Percentiles rank a stretch among this genome's conserved stretches.
Conservation (phyloP, 2,888 invertebrate species). For the Lamproptera curius region DNA sequence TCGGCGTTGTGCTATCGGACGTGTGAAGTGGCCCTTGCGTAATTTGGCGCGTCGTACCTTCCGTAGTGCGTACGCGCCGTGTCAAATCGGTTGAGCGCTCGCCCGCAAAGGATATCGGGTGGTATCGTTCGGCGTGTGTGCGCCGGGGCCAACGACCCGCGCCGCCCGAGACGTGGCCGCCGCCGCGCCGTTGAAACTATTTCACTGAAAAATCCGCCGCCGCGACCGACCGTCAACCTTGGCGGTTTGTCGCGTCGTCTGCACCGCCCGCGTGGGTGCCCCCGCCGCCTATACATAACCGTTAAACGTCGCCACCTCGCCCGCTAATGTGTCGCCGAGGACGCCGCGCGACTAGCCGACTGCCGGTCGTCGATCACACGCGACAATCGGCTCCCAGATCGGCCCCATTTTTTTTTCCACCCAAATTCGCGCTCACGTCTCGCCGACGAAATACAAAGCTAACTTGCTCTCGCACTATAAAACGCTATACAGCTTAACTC, state of each 20-base stretch:
- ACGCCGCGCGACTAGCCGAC: no score
- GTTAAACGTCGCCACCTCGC: conserved; percentile 65
- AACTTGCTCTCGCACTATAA: no score
- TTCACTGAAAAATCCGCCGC: conserved; percentile 72
- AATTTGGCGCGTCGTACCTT: not conserved
- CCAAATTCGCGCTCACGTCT: no score
- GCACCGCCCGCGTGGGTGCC: conserved; percentile 65
- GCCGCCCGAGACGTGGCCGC: conserved; percentile 71
- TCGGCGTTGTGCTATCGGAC: not conserved
- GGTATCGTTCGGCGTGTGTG: conserved; percentile 64
- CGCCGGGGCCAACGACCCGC: conserved; percentile 69
- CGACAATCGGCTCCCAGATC: no score
- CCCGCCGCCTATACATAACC: conserved; percentile 54
- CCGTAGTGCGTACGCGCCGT: conserved; percentile 49
- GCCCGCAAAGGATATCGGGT: no score
- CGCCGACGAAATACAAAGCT: no score
- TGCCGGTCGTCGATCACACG: no score
- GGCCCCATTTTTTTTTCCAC: no score
- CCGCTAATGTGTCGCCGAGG: conserved; percentile 27
- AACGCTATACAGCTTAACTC: conserved; percentile 5
- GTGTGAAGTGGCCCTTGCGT: not conserved
- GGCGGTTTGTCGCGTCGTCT: conserved; percentile 72
- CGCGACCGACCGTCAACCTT: conserved; percentile 71
- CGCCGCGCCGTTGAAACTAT: conserved; percentile 68
- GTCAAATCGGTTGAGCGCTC: conserved; percentile 55